Percentiles rank a stretch among this genome's conserved stretches.
Evolutionary conservation across 1,140 invertebrate genomes (phyloP).

Genomic region (Drosophila yakuba): DNA sequence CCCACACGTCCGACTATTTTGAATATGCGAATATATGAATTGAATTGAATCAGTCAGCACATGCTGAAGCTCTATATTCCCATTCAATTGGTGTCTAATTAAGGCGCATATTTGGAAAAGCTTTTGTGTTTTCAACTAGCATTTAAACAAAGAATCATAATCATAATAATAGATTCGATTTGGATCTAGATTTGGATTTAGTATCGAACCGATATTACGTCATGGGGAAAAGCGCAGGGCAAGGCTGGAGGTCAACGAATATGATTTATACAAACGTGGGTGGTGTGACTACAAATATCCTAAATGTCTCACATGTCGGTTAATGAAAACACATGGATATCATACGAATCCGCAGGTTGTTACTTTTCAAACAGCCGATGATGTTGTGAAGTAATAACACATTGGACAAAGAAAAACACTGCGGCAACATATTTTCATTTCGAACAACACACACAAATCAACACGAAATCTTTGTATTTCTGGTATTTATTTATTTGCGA

Average conservation of each 20-base stretch:
- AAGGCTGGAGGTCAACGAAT: slow-evolving; percentile 37
- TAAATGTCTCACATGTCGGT: slow-evolving; percentile 43
- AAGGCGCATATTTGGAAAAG: neutral
- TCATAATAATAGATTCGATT: slow-evolving; percentile 2
- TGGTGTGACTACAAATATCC: slow-evolving; percentile 20
- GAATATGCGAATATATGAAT: slow-evolving; percentile 7
- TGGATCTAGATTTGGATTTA: neutral
- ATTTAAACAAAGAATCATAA: slow-evolving; percentile 19
- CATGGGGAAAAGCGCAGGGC: slow-evolving; percentile 24
- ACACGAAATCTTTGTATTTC: slow-evolving; percentile 27
- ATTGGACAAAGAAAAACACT: slow-evolving; percentile 48
- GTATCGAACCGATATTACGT: slow-evolving; percentile 28
- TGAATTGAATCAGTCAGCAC: slow-evolving; percentile 30
- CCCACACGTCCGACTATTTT: slow-evolving; percentile 31
- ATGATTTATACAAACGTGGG: slow-evolving; percentile 32
- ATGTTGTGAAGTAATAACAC: slow-evolving; percentile 45
- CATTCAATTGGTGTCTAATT: slow-evolving; percentile 1
- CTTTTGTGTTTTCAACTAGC: slow-evolving; percentile 13
- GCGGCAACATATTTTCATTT: slow-evolving; percentile 32
- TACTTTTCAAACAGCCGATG: slow-evolving; percentile 40
- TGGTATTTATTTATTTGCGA: slow-evolving; percentile 25
- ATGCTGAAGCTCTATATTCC: slow-evolving; percentile 3
- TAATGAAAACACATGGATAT: slow-evolving; percentile 40
- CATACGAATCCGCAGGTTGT: slow-evolving; percentile 28
- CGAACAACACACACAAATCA: slow-evolving; percentile 43